Base-by-base conservation (phyloP, 1,140 invertebrate genomes). In the Solen grandis region DNA sequence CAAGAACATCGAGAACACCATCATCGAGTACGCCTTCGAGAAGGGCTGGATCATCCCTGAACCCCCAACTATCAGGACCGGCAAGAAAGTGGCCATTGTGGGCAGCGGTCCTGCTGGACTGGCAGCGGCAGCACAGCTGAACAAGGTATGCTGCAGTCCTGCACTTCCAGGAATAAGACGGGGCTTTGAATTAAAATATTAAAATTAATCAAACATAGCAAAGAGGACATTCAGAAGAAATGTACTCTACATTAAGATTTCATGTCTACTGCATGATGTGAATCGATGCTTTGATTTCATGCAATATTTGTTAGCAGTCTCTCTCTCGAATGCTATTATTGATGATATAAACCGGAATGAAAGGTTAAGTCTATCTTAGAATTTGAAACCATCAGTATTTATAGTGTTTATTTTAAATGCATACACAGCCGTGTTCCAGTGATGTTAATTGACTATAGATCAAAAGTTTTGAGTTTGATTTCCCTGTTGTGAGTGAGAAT, bases 1-100 rank as follows among this genome's bases (percentile, higher is more conserved):
- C 88, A 99, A 99, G 92, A 99, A 99, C 90, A 99, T 99, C 86
- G 99, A 99, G 93, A 99, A 98, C 92, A 95, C 98, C 29, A 99
- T 99, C 88, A 99, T 99, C 86, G 99, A 99, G 93, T 95, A 99
- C 93, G 99, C 97, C 14, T 99, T 98, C 92, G 97, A 99, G 85
- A 95, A 97, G 92, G 98, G 98, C 4, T 92, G 98, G 98, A 98
- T 99, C 66, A 93, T 94, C 31, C 95, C 98, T 0, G 94, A 96
- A 90, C 94, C 95, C 27, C 97, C 97, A 0, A 76, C 90, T 0
- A 70, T 91, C 5, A 94, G 97, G 75, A 97, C 96, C 60, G 97
- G 96, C 3, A 97, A 96, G 88, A 95, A 94, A 41, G 95, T 99
- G 0, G 98, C 97, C 5, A 93, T 99, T n/a, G 95, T 99, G 60